Percentiles rank a stretch among this genome's conserved stretches.
Conservation (phyloP, 2,113 vertebrate species). For the Cisticola juncidis region DNA sequence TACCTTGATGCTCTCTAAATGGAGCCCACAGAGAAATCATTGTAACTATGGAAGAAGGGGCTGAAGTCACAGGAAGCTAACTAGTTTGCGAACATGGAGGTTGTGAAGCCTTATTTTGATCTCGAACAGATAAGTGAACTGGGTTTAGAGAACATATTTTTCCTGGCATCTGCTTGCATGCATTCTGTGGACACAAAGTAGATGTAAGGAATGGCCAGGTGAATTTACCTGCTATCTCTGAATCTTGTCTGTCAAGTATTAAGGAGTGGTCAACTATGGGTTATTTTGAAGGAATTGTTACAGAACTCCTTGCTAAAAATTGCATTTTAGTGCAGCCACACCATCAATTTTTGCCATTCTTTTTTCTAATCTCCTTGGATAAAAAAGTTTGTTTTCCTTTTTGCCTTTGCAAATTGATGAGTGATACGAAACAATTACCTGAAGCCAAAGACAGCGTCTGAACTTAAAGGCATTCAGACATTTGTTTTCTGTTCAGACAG, state of each 20-base stretch:
- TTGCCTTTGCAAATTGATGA: not conserved
- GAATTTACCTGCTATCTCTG: not conserved
- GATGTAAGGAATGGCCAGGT: not conserved
- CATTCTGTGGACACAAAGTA: not conserved
- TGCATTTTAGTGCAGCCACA: not conserved
- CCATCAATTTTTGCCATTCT: not conserved
- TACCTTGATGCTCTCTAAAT: slow-evolving; percentile 1
- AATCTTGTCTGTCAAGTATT: not conserved
- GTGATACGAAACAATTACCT: not conserved
- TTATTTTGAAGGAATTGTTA: not conserved
- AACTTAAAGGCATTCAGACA: not conserved
- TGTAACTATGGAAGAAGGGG: not conserved
- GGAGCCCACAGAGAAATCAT: not conserved
- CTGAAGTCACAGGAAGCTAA: slow-evolving; percentile 1
- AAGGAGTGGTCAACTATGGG: not conserved
- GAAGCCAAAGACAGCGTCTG: not conserved
- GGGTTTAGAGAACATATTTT: not conserved
- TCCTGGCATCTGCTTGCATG: not conserved
- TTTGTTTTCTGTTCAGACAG: not conserved
- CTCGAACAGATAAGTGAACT: not conserved
- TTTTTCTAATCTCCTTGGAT: not conserved
- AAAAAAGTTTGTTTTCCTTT: not conserved
- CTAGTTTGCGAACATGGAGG: not conserved
- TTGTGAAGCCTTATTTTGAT: slow-evolving; percentile 2
- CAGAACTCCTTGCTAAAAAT: not conserved